Evolutionary conservation across 2,113 vertebrate species (phyloP), one percentile per base, ranked within the genome.

Genomic region (Dascyllus trimaculatus): DNA sequence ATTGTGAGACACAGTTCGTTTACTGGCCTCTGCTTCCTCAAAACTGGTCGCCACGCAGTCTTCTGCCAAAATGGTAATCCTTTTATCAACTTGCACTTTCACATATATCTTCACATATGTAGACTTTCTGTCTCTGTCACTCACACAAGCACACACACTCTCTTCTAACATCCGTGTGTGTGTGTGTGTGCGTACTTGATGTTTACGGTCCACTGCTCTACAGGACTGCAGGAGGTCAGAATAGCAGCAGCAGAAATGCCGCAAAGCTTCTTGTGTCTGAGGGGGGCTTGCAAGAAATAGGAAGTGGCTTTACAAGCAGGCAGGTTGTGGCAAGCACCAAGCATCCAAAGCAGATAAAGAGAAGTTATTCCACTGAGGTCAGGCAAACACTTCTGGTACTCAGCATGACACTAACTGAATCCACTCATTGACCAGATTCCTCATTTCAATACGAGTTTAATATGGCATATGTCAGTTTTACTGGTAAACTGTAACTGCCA

Each of bases 81-180:
- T 2, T 11, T 9, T 49, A 40, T 48, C 4, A 59, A 14, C 43
- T 9, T 2, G 0, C 4, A 6, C 19, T 65, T 80, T 79, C 56
- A 60, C 72, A 59, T n/a, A n/a, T n/a, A n/a, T 25, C 11, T 7
- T 48, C 2, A 45, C 19, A 26, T 32, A 75, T 21, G 3, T n/a
- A 73, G 66, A 79, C 78, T 73, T 8, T 76, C 68, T 66, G 81
- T 70, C 81, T 72, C 63, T 46, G 10, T 24, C 46, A 11, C 21
- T 35, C 32, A 32, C 6, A 32, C 6, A 35, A 8, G 15, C 5
- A 3, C 43, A 57, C 5, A 2, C 43, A 57, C 26, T 5, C 4
- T 24, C 17, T 38, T 19, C 15, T 9, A n/a, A 49, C 40, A 67
- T 51, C 25, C 26, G 40, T 11, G 14, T 54, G 32, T 62, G 11